Conservation (phyloP, 2,888 invertebrate species). For the Apamea monoglypha region DNA sequence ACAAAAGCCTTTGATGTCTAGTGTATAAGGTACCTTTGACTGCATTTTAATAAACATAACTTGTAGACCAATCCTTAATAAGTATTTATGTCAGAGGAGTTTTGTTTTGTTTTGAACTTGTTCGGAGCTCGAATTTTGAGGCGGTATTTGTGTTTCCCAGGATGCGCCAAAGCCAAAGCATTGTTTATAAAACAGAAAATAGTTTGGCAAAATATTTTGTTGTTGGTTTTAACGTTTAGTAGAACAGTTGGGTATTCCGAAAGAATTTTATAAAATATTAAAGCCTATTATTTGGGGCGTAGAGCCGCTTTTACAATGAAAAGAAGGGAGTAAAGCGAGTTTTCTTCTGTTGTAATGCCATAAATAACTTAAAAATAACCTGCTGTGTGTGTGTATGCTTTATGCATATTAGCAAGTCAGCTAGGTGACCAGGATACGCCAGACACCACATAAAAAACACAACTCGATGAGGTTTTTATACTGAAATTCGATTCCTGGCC, state of each 20-base stretch:
- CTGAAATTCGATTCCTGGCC: not conserved
- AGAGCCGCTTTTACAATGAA: not conserved
- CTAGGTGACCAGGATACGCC: not conserved
- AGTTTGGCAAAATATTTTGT: slow-evolving; percentile 27
- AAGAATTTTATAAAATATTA: slow-evolving; percentile 14
- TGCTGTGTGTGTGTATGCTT: too few relatives aligned
- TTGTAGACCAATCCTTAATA: slow-evolving; percentile 6
- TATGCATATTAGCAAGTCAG: not conserved
- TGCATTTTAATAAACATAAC: not conserved
- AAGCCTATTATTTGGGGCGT: not conserved
- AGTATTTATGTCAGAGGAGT: not conserved
- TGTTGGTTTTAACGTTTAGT: slow-evolving; percentile 23
- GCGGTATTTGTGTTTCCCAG: slow-evolving; percentile 40
- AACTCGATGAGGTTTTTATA: not conserved
- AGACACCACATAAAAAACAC: not conserved
- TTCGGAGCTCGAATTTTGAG: slow-evolving; percentile 32
- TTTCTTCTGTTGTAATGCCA: not conserved
- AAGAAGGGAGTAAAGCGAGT: not conserved
- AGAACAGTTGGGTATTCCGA: not conserved
- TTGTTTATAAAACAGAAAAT: slow-evolving; percentile 39
- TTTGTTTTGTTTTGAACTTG: slow-evolving; percentile 20
- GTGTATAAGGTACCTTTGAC: not conserved
- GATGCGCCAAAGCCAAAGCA: slow-evolving; percentile 49
- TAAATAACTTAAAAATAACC: too few relatives aligned
- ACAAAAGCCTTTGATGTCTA: not conserved